A percentile compares a stretch with the other conserved stretches of the same genome.
Conservation (phyloP, 2,113 vertebrate genomes). For the Zosterops hypoxanthus region DNA sequence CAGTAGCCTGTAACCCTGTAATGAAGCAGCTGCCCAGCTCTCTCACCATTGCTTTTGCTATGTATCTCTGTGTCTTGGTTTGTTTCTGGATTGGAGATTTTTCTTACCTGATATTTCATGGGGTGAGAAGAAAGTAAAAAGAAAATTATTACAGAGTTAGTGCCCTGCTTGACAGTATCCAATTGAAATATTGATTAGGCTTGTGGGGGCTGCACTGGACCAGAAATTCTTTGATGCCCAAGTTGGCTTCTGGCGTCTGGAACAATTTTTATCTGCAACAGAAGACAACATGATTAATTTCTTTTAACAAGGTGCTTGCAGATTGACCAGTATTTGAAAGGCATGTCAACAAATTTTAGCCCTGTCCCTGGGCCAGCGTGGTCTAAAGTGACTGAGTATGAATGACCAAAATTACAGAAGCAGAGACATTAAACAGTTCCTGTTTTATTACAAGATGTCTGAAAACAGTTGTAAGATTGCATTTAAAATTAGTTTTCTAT, state of each 20-base stretch:
- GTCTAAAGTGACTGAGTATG: neutral
- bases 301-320: neutral
- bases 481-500: neutral
- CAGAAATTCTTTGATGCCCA: neutral
- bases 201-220: neutral
- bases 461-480: neutral
- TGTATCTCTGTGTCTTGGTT: neutral
- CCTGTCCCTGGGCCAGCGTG: accelerated
- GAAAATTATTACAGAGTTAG: neutral
- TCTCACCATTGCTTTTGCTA: accelerated
- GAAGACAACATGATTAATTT: neutral
- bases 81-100: neutral
- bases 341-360: neutral
- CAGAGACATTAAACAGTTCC: neutral
- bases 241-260: neutral
- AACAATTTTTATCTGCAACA: neutral
- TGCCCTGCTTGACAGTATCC: neutral
- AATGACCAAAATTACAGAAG: neutral
- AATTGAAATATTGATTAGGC: neutral
- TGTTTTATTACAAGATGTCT: neutral
- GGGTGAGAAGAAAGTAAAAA: neutral
- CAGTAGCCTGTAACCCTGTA: neutral
- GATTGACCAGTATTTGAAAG: neutral
- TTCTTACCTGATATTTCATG: neutral
- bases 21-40: neutral